Evolutionary conservation across 2,888 invertebrate species (phyloP).

Genomic region (Troides aeacus): DNA sequence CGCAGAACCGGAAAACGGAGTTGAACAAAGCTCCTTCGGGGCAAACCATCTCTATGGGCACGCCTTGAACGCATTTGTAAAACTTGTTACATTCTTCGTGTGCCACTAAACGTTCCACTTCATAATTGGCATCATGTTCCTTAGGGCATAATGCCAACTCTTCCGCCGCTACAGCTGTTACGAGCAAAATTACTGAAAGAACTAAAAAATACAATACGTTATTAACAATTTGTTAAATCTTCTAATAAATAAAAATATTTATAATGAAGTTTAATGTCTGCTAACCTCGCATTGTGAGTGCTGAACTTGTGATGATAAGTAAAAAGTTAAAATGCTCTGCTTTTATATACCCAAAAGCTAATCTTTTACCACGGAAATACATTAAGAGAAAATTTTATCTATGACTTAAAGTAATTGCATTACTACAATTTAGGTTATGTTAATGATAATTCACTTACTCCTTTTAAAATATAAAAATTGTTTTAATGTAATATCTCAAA

Average conservation of each 20-base stretch:
- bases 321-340: not conserved
- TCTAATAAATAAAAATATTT: not conserved
- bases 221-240: not conserved
- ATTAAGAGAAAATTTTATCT: conserved; percentile 23
- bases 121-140: conserved; percentile 19
- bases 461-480: not conserved
- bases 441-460: conserved; percentile 7
- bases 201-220: conserved; percentile 1
- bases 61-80: conserved; percentile 80
- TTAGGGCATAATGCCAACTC: conserved; percentile 18
- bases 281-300: conserved; percentile 24
- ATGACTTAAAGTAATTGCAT: conserved; percentile 21
- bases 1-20: conserved; percentile 68
- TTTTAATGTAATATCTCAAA: not conserved
- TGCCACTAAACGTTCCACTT: conserved; percentile 30
- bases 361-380: conserved; percentile 25
- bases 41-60: conserved; percentile 75
- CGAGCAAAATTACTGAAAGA: conserved; percentile 17
- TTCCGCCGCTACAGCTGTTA: conserved; percentile 15
- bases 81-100: conserved; percentile 35
- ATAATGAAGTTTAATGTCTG: not conserved
- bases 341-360: conserved; percentile 24
- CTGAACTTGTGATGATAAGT: conserved; percentile 9
- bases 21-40: conserved; percentile 76
- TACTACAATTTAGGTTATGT: conserved; percentile 14